Conservation (phyloP, 2,113 vertebrate species). For the Neopipo cinnamomea region DNA sequence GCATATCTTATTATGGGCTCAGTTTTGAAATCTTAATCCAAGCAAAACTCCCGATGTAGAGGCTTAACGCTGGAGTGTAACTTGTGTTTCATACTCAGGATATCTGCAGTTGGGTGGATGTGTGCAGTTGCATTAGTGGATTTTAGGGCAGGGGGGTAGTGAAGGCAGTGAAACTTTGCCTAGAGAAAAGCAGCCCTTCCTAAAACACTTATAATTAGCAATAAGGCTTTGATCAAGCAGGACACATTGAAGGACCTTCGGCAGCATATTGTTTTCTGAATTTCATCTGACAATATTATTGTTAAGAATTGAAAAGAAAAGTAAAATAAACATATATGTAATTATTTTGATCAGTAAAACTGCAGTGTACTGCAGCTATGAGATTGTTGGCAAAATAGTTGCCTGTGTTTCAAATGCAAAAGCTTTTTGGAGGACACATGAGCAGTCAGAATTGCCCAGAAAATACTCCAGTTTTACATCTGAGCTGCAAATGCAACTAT, state of each 20-base stretch:
- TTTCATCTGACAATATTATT: neutral
- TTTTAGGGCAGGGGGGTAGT: neutral
- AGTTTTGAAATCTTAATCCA: slow-evolving; percentile 57
- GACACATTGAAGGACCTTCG: neutral
- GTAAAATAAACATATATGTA: neutral
- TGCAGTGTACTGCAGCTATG: neutral
- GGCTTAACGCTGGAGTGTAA: neutral
- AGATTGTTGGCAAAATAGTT: neutral
- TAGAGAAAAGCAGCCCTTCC: neutral
- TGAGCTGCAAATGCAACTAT: neutral
- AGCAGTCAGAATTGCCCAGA: neutral
- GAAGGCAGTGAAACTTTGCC: neutral
- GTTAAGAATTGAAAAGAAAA: neutral
- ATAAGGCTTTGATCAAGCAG: neutral
- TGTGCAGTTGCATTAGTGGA: neutral
- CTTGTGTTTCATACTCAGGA: neutral
- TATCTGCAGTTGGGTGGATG: neutral
- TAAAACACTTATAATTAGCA: neutral
- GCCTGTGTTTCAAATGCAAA: neutral
- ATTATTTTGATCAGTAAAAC: neutral
- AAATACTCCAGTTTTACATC: neutral
- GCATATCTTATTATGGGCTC: slow-evolving; percentile 56
- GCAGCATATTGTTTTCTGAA: neutral
- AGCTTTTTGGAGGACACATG: neutral
- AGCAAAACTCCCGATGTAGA: slow-evolving; percentile 19